Evolutionary conservation across 2,113 vertebrate genomes (phyloP), one percentile per base, ranked within the genome.

Genomic region (Probosciger aterrimus): DNA sequence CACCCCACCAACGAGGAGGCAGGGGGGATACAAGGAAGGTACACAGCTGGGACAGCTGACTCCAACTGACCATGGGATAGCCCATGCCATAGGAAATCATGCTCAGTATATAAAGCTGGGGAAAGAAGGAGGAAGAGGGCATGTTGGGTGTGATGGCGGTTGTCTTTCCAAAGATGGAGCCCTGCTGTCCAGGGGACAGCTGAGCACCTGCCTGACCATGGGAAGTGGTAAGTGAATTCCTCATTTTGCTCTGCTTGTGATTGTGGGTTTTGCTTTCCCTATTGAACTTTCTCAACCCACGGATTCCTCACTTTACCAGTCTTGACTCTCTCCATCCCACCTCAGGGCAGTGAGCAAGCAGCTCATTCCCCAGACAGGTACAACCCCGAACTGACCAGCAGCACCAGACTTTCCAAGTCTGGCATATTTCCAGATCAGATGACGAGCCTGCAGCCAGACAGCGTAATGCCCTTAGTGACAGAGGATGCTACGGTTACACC

Each of bases 81-180:
- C n/a, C 57, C 14, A 15, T 10, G 14, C n/a, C n/a, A 35, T 24
- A 16, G 14, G 33, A 59, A 22, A 59, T 35, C 33, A 24, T 16
- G 33, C 20, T 59, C 33, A 24, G n/a, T 35, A 35, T 59, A 35
- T 24, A 59, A 59, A 35, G 22, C 57, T 16, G 57, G 57, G 33
- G 22, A 7, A 15, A 15, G 33, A 59, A 59, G 57, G 33, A 59
- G 33, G 57, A 59, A 59, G 22, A 23, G 24, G 23, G 24, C 2
- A 33, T 1, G 1, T 11, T 60, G 0, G 2, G 24, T 25, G 13
- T 7, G 4, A 64, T 3, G 4, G 9, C 0, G 0, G 35, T 71
- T 43, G 17, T 33, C 70, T 62, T n/a, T n/a, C 44, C 49, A 9
- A 39, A 44, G 50, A 15, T 6, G 31, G 31, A 50, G 50, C 43